Conservation (phyloP, 2,888 invertebrate genomes). For the Oscheius onirici region DNA sequence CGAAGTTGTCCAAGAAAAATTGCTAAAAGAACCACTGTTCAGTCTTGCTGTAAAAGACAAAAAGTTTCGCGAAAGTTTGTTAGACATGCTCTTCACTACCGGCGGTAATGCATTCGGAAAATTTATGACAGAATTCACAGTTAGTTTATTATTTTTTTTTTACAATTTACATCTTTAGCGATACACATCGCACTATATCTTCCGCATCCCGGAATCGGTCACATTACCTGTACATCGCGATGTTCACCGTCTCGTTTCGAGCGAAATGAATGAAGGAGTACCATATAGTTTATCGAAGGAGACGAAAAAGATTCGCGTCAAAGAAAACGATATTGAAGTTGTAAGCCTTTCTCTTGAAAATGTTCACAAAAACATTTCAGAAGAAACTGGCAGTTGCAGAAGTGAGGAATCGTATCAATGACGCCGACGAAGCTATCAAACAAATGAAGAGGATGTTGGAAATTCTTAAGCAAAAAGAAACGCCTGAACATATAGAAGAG, state of each 20-base stretch:
- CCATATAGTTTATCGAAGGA: slow-evolving; percentile 8
- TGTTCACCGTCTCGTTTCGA: neutral
- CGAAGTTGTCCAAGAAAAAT: neutral
- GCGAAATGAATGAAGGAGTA: neutral
- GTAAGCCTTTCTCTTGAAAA: neutral
- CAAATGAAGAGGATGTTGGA: slow-evolving; percentile 5
- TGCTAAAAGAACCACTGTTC: slow-evolving; percentile 9
- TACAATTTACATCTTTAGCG: neutral
- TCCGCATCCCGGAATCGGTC: slow-evolving; percentile 8
- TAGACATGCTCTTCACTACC: slow-evolving; percentile 9
- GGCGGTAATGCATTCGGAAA: slow-evolving; percentile 4
- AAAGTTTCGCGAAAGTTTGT: neutral
- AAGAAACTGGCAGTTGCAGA: slow-evolving; percentile 9
- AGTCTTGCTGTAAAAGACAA: slow-evolving; percentile 6
- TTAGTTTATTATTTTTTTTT: neutral
- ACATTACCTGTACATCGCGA: slow-evolving; percentile 1
- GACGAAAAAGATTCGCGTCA: neutral
- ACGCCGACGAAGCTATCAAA: slow-evolving; percentile 1
- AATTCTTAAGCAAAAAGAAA: neutral
- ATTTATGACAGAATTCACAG: slow-evolving; percentile 15
- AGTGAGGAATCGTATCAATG: neutral
- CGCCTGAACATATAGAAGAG: too few species aligned
- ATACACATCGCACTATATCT: slow-evolving; percentile 1
- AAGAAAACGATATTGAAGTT: neutral
- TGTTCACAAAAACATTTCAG: neutral